These are phyloP conservation scores for Nineta flava DNA, from an alignment of 2,888 invertebrate genomes.

Conservation along the genomic window DNA sequence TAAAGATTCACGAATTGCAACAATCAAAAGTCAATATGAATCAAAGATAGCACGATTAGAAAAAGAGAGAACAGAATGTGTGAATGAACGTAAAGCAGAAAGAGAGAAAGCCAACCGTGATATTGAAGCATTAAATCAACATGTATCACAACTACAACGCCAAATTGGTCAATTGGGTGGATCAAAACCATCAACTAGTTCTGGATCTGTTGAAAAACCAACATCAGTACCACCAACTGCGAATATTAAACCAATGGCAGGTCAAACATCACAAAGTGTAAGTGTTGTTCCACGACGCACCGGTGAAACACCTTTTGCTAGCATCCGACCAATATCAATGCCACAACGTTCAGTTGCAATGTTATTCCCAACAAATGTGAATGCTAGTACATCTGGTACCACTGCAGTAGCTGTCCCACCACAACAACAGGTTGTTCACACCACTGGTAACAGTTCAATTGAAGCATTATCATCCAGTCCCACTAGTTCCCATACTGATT, in stretches of 20 bases:
- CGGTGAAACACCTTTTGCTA: slow-evolving; percentile 75
- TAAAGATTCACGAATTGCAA: slow-evolving; percentile 7
- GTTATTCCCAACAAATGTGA: slow-evolving; percentile 61
- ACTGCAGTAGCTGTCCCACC: slow-evolving; percentile 38
- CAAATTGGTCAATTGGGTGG: slow-evolving; percentile 45
- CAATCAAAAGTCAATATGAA: slow-evolving; percentile 52
- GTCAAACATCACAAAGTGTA: slow-evolving; percentile 38
- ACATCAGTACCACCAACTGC: slow-evolving; percentile 57
- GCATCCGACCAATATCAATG: slow-evolving; percentile 79
- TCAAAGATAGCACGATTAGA: slow-evolving; percentile 50
- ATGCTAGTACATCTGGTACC: slow-evolving; percentile 20
- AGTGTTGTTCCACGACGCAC: slow-evolving; percentile 53
- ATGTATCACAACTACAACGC: slow-evolving; percentile 49
- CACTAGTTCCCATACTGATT: slow-evolving; percentile 62
- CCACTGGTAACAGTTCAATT: slow-evolving; percentile 25
- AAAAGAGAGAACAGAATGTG: slow-evolving; percentile 51
- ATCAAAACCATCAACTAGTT: slow-evolving; percentile 51
- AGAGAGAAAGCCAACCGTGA: slow-evolving; percentile 35
- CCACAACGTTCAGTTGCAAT: slow-evolving; percentile 51
- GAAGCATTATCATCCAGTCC: slow-evolving; percentile 49
- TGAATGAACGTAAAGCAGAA: slow-evolving; percentile 38
- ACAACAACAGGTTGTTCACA: slow-evolving; percentile 37
- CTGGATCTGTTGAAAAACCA: slow-evolving; percentile 40
- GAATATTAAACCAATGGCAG: slow-evolving; percentile 89
- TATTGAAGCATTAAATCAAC: slow-evolving; percentile 54